Evolutionary conservation across 2,888 invertebrate species (phyloP), one percentile per base, ranked within the genome.

Genomic region (Euphydryas editha): DNA sequence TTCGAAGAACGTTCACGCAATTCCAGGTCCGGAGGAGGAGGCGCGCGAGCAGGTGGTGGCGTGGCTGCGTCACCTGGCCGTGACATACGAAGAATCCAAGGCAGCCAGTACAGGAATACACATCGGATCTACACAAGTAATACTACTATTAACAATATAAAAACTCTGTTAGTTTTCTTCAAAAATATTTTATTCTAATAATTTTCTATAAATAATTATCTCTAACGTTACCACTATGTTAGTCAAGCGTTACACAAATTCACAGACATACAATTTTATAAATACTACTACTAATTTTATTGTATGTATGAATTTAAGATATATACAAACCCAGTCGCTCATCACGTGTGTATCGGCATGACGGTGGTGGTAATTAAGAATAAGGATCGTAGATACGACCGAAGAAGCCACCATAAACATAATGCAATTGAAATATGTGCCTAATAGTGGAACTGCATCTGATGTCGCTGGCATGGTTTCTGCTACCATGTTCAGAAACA

Each of bases 381-480:
- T 98, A 83, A 99, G 96, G 86, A 99, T 99, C 75, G 99, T 99
- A 89, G 98, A 98, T 85, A 99, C 98, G 87, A 99, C 98, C 77
- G 99, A 99, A 82, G 98, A 97, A 81, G 99, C 98, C 93, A 99
- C 98, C 98, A 99, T 99, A 93, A 99, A 98, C 99, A 99, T 99
- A 94, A 99, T 99, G 94, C 98, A 98, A 94, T 99, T 99, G 95
- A 99, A 99, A 94, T 99, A 99, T 78, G 98, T 98, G 90, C 97
- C 96, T 92, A 97, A 94, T 80, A 97, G 94, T 76, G 97, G 97
- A 82, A 98, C 97, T 78, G 97, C 97, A 90, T 98, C 98, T 72
- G 98, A 98, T 71, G 99, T 99, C 83, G 98, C 98, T 78, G 99
- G 99, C 98, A 99, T 98, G 86, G 98, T 98, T 94, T 99, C 99